These are phyloP conservation scores for Orthosia gothica DNA, from an alignment of 2,888 invertebrate species.

Conservation along the genomic window DNA sequence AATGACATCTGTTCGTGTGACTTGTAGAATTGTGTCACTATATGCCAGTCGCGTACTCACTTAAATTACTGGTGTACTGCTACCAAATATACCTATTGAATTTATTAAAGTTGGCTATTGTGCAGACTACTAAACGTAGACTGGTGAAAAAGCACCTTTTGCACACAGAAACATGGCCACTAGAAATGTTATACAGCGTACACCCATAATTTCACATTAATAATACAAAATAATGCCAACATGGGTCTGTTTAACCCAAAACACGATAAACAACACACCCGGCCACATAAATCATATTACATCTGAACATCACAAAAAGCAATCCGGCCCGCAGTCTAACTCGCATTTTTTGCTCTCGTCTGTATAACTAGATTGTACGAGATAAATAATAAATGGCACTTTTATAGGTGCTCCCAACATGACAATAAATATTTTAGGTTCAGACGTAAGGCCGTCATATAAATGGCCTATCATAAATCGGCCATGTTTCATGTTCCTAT, in stretches of 20 bases:
- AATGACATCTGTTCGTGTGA: constrained; percentile 55
- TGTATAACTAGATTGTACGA: constrained; percentile 53
- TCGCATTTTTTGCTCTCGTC: constrained; percentile 52
- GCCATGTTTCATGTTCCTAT: not conserved
- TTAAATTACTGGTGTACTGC: constrained; percentile 41
- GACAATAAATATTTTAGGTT: constrained; percentile 67
- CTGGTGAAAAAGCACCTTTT: constrained; percentile 2
- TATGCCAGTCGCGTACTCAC: constrained; percentile 39
- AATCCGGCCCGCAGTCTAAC: constrained; percentile 44
- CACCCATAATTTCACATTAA: constrained; percentile 29
- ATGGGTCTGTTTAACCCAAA: constrained; percentile 33
- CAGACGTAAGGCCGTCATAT: constrained; percentile 44
- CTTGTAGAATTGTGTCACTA: constrained; percentile 19
- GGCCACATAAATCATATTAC: constrained; percentile 57
- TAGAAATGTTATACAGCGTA: not conserved
- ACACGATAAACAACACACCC: constrained; percentile 51
- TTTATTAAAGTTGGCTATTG: constrained; percentile 21
- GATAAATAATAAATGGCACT: constrained; percentile 64
- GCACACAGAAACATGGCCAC: not conserved
- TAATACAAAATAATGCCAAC: constrained; percentile 25
- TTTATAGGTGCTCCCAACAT: constrained; percentile 62
- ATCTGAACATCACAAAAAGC: constrained; percentile 58
- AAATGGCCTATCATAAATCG: constrained; percentile 59
- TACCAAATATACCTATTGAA: constrained; percentile 32
- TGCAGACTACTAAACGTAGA: not conserved